Evolutionary conservation across 2,888 invertebrate genomes (phyloP).

Genomic region (Papilio demoleus): DNA sequence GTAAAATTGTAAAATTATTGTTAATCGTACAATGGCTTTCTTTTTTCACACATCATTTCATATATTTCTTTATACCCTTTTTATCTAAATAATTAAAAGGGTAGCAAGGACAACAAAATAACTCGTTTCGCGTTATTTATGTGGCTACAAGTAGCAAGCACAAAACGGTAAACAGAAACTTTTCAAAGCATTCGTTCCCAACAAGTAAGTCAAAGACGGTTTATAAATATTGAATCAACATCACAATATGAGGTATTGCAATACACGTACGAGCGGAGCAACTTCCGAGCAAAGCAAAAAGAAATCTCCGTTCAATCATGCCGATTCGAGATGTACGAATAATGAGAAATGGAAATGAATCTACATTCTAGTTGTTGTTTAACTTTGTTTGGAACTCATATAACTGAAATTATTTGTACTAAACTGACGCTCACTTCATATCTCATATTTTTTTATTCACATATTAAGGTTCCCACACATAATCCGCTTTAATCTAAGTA

Average conservation of each 20-base stretch:
- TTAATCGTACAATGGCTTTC: no score
- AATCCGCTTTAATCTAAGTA: not conserved
- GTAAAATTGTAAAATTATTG: not conserved
- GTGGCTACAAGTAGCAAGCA: not conserved
- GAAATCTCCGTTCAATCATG: not conserved
- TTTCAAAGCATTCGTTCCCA: conserved; percentile 18
- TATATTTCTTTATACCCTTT: no score
- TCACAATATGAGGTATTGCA: conserved; percentile 10
- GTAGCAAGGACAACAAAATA: not conserved
- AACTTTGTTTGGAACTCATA: not conserved
- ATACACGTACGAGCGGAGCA: not conserved
- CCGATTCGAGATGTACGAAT: not conserved
- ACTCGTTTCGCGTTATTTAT: conserved; percentile 5
- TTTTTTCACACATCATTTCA: no score
- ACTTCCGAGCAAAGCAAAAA: conserved; percentile 9
- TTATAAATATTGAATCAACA: conserved; percentile 15
- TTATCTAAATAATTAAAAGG: not conserved
- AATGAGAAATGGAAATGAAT: not conserved
- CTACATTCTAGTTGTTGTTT: not conserved
- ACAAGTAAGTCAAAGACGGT: conserved; percentile 10
- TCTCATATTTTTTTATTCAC: not conserved
- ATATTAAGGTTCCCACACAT: not conserved
- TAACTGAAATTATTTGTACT: not conserved
- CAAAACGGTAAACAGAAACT: conserved; percentile 7
- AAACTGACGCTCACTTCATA: not conserved